Evolutionary conservation across 2,113 vertebrate species (phyloP), one percentile per base, ranked within the genome.

Genomic region (Clupea harengus): DNA sequence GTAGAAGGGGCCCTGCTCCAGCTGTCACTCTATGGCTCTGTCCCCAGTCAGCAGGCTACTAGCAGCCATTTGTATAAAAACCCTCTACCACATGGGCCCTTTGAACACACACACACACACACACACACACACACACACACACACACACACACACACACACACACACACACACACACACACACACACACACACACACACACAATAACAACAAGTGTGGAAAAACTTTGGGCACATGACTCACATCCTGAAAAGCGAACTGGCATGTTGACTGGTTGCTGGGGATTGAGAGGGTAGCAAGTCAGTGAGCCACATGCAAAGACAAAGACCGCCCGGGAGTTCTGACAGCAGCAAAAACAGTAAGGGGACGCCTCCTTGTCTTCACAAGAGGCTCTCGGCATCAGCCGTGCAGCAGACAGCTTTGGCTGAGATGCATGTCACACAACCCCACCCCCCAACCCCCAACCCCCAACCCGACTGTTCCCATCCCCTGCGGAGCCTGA

Each of bases 1-100:
- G 91, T 91, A 88, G 84, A 49, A 84, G 86, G 90, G 85, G 39
- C 87, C 75, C 85, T 88, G 45, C 84, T 86, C 83, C 88, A 91
- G 64, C 9, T 4, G n/a, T 67, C 64, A 25, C 64, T 67, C 64
- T 11, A 67, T 28, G 64, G 64, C 57, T n/a, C 22, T 1, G 22
- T 64, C n/a, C 64, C 25, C 64, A 25, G 11, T 67, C 64, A 25
- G 64, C n/a, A 86, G 86, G 81, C 90, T 83, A 89, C 81, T 83
- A 87, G 87, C 87, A 88, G 86, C 46, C 81, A 46, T 84, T 88
- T 89, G 28, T 39, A 17, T 15, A 39, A 32, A 13, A 15, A 39
- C 25, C 28, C 39, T 39, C 39, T 39, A 15, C 10, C 72, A 78
- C 72, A 78, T 78, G 72, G 72, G 11, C 2, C 39, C 72, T 78